Evolutionary conservation across 2,797 vertebrate species (phyloP).

Genomic region (Typhlichthys eigenmanni): DNA sequence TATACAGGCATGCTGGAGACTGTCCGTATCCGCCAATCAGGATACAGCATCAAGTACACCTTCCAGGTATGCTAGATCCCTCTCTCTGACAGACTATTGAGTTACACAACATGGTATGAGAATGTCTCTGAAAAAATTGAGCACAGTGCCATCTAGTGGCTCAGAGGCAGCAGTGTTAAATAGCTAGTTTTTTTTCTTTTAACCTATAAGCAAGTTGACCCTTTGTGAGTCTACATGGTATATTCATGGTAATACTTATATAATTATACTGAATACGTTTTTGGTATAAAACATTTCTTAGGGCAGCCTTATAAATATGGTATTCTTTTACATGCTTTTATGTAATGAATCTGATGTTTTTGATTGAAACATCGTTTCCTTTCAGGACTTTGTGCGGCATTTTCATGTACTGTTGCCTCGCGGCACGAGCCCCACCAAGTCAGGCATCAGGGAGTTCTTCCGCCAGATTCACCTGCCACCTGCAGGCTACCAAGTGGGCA

Average conservation of each 20-base stretch:
- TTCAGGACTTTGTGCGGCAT: slow-evolving; percentile 91
- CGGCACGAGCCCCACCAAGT: slow-evolving; percentile 80
- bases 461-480: slow-evolving; percentile 80
- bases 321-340: no score
- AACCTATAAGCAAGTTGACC: no score
- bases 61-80: slow-evolving; percentile 82
- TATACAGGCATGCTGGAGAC: slow-evolving; percentile 98
- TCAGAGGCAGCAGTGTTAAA: no score
- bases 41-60: slow-evolving; percentile 94
- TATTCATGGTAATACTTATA: no score
- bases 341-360: not conserved
- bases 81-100: not conserved
- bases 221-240: no score
- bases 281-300: no score
- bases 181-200: no score
- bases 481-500: slow-evolving; percentile 93
- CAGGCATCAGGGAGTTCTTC: slow-evolving; percentile 89
- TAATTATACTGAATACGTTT: no score
- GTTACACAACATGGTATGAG: no score
- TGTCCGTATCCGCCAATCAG: slow-evolving; percentile 92
- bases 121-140: not conserved
- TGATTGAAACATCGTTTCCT: not conserved
- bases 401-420: slow-evolving; percentile 90
- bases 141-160: not conserved
- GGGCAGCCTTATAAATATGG: no score